A percentile compares a stretch with the other conserved stretches of the same genome.
Conservation (phyloP, 2,888 invertebrate genomes). For the Xiphydria camelus region DNA sequence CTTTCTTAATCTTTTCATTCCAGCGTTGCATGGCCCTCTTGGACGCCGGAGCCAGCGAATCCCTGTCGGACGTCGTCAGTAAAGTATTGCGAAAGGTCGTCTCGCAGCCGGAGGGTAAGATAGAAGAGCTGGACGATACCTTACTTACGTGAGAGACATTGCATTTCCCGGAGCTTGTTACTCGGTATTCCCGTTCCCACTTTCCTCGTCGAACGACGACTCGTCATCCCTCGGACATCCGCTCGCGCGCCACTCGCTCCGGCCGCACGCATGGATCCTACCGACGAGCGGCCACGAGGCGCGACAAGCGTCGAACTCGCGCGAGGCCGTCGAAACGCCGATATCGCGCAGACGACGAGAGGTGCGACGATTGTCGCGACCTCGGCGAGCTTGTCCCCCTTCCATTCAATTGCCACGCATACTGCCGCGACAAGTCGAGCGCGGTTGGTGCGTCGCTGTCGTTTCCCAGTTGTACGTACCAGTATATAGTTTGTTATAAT, state of each 20-base stretch:
- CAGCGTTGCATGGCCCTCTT: conserved; percentile 75
- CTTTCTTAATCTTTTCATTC: conserved; percentile 35
- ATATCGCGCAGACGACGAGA: too few relatives aligned
- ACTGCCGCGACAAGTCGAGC: too few relatives aligned
- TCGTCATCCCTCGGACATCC: neutral
- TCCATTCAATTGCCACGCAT: too few relatives aligned
- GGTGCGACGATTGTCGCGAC: too few relatives aligned
- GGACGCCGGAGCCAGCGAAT: conserved; percentile 87
- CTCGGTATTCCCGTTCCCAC: conserved; percentile 24
- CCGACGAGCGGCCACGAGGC: neutral
- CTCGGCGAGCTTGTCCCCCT: too few relatives aligned
- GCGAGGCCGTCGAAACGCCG: too few relatives aligned
- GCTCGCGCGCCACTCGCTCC: conserved; percentile 1
- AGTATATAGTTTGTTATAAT: conserved; percentile 28
- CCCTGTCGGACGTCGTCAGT: conserved; percentile 84
- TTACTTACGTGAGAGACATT: conserved; percentile 73
- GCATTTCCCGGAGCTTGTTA: conserved; percentile 33
- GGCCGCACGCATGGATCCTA: conserved; percentile 13
- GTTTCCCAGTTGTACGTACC: conserved; percentile 25
- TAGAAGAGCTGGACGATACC: conserved; percentile 92
- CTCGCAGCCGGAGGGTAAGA: conserved; percentile 78
- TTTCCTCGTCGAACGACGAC: conserved; percentile 21
- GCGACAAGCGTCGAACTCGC: too few relatives aligned
- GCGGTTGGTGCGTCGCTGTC: too few relatives aligned
- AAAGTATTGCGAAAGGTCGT: conserved; percentile 83